These are phyloP conservation scores for Drosophila monieri DNA, from an alignment of 2,888 invertebrate species.

Conservation along the genomic window DNA sequence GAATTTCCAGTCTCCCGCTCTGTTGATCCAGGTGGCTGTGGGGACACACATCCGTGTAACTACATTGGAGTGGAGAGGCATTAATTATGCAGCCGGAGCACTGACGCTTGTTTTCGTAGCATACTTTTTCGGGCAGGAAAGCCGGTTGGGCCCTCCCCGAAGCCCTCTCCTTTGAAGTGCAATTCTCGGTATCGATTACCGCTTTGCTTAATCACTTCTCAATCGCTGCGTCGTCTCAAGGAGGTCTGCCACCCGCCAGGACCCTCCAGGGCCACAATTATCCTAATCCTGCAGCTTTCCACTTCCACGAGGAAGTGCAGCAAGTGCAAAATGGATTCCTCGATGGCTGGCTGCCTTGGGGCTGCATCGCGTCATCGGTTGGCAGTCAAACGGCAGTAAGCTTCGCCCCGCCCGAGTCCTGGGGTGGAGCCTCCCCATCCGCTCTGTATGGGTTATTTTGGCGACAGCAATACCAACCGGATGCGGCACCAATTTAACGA, in stretches of 20 bases:
- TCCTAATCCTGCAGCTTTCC: constrained; percentile 17
- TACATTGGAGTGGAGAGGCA: constrained; percentile 3
- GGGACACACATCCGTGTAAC: not conserved
- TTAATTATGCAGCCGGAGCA: constrained; percentile 38
- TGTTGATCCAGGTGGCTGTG: constrained; percentile 2
- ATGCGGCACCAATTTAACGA: constrained; percentile 55
- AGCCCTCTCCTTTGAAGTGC: not conserved
- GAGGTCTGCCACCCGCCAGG: not conserved
- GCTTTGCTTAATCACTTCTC: constrained; percentile 33
- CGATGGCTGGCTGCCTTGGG: constrained; percentile 24
- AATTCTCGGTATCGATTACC: constrained; percentile 22
- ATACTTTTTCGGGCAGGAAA: not conserved
- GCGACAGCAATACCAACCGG: constrained; percentile 38
- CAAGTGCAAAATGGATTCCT: constrained; percentile 34
- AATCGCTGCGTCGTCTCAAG: constrained; percentile 5
- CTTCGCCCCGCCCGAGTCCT: constrained; percentile 3
- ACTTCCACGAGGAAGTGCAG: constrained; percentile 17
- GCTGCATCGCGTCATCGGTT: constrained; percentile 35
- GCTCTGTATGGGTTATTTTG: constrained; percentile 9
- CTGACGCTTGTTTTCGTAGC: constrained; percentile 1
- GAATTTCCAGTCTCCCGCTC: constrained; percentile 21
- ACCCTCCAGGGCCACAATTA: constrained; percentile 21
- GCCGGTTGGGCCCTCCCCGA: not conserved
- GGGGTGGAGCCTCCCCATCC: not conserved
- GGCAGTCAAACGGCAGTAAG: constrained; percentile 38